These are phyloP conservation scores for Bubo scandiacus DNA, from an alignment of 2,113 vertebrate genomes.

Conservation along the genomic window DNA sequence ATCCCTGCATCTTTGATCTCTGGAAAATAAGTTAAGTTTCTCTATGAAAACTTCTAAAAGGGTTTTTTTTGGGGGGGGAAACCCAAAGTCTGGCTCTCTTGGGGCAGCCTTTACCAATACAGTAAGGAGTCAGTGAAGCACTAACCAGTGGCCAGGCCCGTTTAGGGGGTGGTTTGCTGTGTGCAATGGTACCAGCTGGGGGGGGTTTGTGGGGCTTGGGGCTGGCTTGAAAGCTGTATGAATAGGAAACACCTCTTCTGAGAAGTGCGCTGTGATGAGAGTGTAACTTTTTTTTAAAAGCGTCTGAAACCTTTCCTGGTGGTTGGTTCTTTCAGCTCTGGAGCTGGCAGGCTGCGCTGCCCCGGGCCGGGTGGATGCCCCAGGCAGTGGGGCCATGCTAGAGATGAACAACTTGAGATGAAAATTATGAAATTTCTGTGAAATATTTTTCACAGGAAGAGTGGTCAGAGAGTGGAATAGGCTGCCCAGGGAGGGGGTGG, in stretches of 20 bases:
- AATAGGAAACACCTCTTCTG: background rate
- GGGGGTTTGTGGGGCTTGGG: background rate
- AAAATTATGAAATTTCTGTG: too few species aligned
- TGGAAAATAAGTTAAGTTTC: too few species aligned
- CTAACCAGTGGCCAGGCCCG: rapidly evolving
- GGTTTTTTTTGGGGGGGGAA: background rate
- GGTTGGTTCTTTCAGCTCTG: rapidly evolving
- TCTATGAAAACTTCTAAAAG: background rate
- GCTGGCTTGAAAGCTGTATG: rapidly evolving
- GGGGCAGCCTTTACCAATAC: background rate
- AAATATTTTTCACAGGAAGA: too few species aligned
- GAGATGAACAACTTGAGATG: too few species aligned
- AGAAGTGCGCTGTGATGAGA: background rate
- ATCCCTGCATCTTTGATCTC: background rate
- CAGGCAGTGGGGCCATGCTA: too few species aligned
- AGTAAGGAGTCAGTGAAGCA: rapidly evolving
- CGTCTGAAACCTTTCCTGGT: background rate
- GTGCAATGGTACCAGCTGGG: rapidly evolving
- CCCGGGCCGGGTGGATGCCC: background rate
- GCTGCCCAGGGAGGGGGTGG: too few species aligned
- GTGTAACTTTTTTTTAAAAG: too few species aligned
- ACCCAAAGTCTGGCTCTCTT: rapidly evolving
- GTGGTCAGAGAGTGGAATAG: too few species aligned
- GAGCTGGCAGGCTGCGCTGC: rapidly evolving
- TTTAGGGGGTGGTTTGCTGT: too few species aligned